These are phyloP conservation scores for Sesia apiformis DNA, from an alignment of 2,888 invertebrate genomes.

Conservation along the genomic window DNA sequence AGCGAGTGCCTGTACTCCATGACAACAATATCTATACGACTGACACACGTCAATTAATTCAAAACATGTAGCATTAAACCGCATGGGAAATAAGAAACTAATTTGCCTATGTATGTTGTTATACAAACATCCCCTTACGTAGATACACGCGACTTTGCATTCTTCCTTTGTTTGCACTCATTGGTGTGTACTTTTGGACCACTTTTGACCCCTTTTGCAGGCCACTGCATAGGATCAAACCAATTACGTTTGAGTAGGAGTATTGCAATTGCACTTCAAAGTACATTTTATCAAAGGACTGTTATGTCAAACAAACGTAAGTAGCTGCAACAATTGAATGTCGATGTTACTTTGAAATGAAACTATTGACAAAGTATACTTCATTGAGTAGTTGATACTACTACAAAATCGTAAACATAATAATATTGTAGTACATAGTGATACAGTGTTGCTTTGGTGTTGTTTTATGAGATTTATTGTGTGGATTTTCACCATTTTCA, in stretches of 20 bases:
- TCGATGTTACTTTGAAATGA: not conserved
- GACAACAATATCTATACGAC: not conserved
- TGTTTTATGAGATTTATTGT: too few species aligned
- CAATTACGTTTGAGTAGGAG: not conserved
- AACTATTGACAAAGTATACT: too few species aligned
- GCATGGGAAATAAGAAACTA: not conserved
- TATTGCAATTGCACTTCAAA: not conserved
- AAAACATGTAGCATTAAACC: not conserved
- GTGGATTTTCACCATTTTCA: too few species aligned
- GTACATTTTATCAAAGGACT: not conserved
- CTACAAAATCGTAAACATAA: too few species aligned
- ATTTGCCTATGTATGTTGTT: too few species aligned
- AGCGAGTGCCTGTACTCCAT: too few species aligned
- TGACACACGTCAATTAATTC: not conserved
- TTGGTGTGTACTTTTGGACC: not conserved
- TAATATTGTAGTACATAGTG: too few species aligned
- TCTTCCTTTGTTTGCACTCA: not conserved
- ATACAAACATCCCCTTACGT: too few species aligned
- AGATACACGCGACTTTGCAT: not conserved
- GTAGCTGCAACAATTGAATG: not conserved
- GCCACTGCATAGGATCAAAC: not conserved
- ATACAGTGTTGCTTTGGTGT: too few species aligned
- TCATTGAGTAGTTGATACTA: too few species aligned
- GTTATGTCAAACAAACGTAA: not conserved
- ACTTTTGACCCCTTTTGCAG: not conserved